Base-by-base conservation (phyloP, 1,140 invertebrate genomes). In the Anagrus nilaparvatae region DNA sequence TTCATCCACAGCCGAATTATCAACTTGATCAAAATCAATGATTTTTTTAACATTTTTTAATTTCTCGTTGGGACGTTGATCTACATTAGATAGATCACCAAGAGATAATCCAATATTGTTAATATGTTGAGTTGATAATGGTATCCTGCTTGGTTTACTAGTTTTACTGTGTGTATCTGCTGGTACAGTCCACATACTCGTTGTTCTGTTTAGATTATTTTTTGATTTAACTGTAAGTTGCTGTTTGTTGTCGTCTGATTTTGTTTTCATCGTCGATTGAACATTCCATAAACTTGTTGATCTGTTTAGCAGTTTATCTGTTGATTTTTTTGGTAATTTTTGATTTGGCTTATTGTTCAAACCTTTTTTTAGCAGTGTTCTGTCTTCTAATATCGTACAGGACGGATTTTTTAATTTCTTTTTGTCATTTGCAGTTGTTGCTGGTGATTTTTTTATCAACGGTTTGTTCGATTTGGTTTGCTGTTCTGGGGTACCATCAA, bases 381-480 rank as follows among this genome's bases (percentile, higher is more conserved):
- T 51, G 45, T 67, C 65, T 36, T 67, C 65, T 5, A 67, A 52
- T 30, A 67, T 64, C 34, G 60, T 59, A 50, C 63, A 67, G 4
- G 64, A 63, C 1, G 55, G 39, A 17, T 48, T n/a, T n/a, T n/a
- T n/a, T n/a, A n/a, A n/a, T n/a, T n/a, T n/a, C n/a, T n/a, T n/a
- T n/a, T n/a, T n/a, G n/a, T n/a, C n/a, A n/a, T n/a, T n/a, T n/a
- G n/a, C n/a, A n/a, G n/a, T n/a, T n/a, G n/a, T n/a, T n/a, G n/a
- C n/a, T n/a, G n/a, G n/a, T n/a, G n/a, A n/a, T n/a, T n/a, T n/a
- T n/a, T n/a, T n/a, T n/a, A n/a, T n/a, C n/a, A n/a, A n/a, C n/a
- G n/a, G n/a, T n/a, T n/a, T n/a, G n/a, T n/a, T n/a, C n/a, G n/a
- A n/a, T n/a, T n/a, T n/a, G n/a, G n/a, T n/a, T n/a, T n/a, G n/a